Base-by-base conservation (phyloP, 2,797 vertebrate species). In the Peromyscus eremicus region DNA sequence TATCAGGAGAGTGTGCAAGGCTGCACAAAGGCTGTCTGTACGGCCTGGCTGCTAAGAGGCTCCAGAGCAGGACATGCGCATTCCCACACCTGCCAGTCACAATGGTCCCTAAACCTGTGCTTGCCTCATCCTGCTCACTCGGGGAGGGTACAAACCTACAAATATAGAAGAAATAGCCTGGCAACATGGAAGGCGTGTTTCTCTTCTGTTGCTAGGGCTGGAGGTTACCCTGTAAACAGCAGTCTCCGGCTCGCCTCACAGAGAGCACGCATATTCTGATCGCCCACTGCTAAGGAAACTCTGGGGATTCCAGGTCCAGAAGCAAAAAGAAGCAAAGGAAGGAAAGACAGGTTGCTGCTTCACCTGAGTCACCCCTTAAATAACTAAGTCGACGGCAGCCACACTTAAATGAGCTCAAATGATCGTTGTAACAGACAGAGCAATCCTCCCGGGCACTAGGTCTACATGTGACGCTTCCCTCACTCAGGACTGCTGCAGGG, bases 11-110 rank as follows among this genome's bases (percentile, higher is more conserved):
- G 52, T 43, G 77, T 14, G 11, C 2, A 0, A 60, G 46, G 82
- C 73, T 37, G 40, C 4, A 5, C 19, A 46, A 2, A 0, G 29
- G 68, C 82, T 73, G 14, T 2, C 19, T 46, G 55, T 84, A 14
- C 21, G 2, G 12, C 34, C 25, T 27, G 46, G 0, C 73, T 64
- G 4, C 88, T 1, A 0, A 0, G 0, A 57, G 81, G 17, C 66
- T 23, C 21, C 52, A 2, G 23, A 5, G 49, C 23, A 25, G 62
- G 3, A 32, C 37, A 43, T 2, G 37, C 3, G 27, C 60, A 43
- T 7, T 16, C 62, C 40, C 27, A 66, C 43, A 5, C 37, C 62
- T 19, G 92, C 66, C 37, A 23, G 2, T 13, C 60, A 55, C 85
- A 6, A 21, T 3, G n/a, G 14, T 34, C 32, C 43, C 64, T 68